These are phyloP conservation scores for Polyodon spathula DNA, from an alignment of 2,113 vertebrate genomes.

Conservation along the genomic window DNA sequence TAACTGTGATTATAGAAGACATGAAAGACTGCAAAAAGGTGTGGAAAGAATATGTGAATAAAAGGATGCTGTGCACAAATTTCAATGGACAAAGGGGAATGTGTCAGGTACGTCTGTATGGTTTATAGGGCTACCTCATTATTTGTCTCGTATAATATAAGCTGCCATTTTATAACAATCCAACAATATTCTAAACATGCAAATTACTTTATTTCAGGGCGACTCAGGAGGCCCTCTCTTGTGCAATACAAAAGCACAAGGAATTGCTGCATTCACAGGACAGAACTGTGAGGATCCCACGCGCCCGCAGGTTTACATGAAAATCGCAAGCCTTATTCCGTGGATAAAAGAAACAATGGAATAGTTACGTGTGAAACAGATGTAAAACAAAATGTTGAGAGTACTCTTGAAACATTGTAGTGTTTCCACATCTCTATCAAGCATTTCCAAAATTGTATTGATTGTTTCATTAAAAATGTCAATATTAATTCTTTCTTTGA, in stretches of 20 bases:
- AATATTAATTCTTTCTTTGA: not conserved
- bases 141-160: no score
- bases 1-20: slow-evolving; percentile 17
- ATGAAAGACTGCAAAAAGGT: not conserved
- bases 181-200: no score
- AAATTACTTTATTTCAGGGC: slow-evolving; percentile 1
- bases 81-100: no score
- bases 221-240: slow-evolving; percentile 1
- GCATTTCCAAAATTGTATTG: not conserved
- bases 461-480: not conserved
- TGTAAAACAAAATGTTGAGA: not conserved
- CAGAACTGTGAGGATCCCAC: not conserved
- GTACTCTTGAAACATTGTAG: not conserved
- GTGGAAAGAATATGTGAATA: slow-evolving; percentile 20
- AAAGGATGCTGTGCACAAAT: no score
- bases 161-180: no score
- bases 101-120: no score
- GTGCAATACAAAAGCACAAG: not conserved
- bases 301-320: not conserved
- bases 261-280: not conserved
- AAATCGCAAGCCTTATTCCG: not conserved
- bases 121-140: no score
- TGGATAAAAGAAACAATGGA: not conserved
- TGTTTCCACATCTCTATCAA: not conserved
- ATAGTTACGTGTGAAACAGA: not conserved